Evolutionary conservation across 2,888 invertebrate species (phyloP), one percentile per base, ranked within the genome.

Genomic region (Falcaria lacertinaria): DNA sequence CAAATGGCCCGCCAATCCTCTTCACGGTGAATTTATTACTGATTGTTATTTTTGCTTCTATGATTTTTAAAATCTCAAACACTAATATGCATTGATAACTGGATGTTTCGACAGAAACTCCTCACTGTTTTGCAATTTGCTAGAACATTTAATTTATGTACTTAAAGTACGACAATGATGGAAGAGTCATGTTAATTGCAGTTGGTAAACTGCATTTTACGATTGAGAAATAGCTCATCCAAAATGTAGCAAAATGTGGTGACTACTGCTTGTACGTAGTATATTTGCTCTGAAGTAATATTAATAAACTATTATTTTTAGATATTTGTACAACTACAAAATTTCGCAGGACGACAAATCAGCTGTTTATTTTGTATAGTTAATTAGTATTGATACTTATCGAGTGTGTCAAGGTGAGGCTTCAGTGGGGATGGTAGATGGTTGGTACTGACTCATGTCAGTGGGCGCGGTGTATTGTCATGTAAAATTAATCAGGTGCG

Each of bases 331-430:
- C 6, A 4, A 19, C 6, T 19, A 19, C 19, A 19, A 19, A 3
- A 19, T n/a, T n/a, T n/a, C n/a, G n/a, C n/a, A n/a, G n/a, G n/a
- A 19, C 19, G 19, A 4, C 19, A 19, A 19, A 19, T 4, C 5
- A 4, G 5, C 19, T 19, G 46, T 55, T 60, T 57, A 52, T 57
- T 52, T 53, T 39, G 38, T 49, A 48, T 49, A 17, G n/a, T 39
- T 50, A 55, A 48, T 57, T 47, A 59, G 48, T 28, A 28, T 42
- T 43, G 22, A 42, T 13, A 43, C 35, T 43, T 43, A 34, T 39
- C 39, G 54, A 59, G 45, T 60, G 51, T 63, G 60, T 47, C 63
- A 64, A 64, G 61, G 63, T 57, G 42, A 61, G 49, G 49, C 41
- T 40, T 50, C 47, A 43, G 51, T 56, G 42, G 39, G 39, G 39